Evolutionary conservation across 2,113 vertebrate genomes (phyloP), one percentile per base, ranked within the genome.

Genomic region (Bujurquina vittata): DNA sequence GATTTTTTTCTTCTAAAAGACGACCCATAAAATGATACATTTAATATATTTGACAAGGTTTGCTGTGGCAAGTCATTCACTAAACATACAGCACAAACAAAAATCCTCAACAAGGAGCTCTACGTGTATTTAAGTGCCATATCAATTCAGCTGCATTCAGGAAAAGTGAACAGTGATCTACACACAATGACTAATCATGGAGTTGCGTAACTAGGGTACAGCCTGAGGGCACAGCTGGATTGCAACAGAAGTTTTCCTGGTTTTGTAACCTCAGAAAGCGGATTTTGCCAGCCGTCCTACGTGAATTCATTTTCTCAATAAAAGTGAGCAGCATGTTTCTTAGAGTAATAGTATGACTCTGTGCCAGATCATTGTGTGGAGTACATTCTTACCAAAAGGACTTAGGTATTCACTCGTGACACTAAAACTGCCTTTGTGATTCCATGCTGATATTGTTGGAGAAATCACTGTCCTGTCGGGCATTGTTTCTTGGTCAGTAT

Each of bases 211-310:
- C 33, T 7, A 8, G 1, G 0, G 1, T 7, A 43, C 4, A 2
- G 4, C 26, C 57, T 61, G 22, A 7, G 15, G 37, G 9, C 40
- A 29, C 20, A 12, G 3, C 4, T 0, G 14, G 10, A 18, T 9
- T 26, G 10, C 4, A 3, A 6, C 12, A 80, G 46, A 77, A 84
- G 80, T 17, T 20, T 88, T 79, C 26, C 5, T 4, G 62, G 29
- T 94, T 87, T 85, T 83, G 81, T 59, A 91, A 88, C 43, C 3
- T 3, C n/a, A 18, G 3, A 11, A 1, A 65, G 69, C 37, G 33
- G 80, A 75, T 91, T 87, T 75, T 82, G 77, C 69, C 79, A 63
- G 31, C 33, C 79, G 77, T 17, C 23, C 22, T 1, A n/a, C 1
- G 26, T 10, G 46, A 29, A 79, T n/a, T 80, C 1, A 29, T 63